Evolutionary conservation across 2,113 vertebrate species (phyloP), one percentile per base, ranked within the genome.

Genomic region (Halichoeres trimaculatus): DNA sequence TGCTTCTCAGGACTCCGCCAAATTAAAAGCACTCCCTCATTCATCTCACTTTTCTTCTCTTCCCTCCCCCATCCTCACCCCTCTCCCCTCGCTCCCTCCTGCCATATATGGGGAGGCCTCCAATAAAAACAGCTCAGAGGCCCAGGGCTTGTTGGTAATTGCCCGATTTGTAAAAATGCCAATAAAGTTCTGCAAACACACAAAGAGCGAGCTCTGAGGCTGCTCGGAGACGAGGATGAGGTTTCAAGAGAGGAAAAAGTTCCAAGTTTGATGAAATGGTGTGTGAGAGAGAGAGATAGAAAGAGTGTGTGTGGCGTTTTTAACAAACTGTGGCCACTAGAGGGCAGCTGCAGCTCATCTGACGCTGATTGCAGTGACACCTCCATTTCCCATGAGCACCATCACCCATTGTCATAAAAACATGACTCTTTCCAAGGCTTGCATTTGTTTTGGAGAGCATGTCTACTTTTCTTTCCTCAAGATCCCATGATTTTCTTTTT

Each of bases 91-190:
- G 1, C 9, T 10, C 19, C 43, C 10, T n/a, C n/a, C 30, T 65
- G 30, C 22, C 48, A 52, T 38, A 55, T 35, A 40, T 19, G 22
- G 20, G 19, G 2, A 40, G 8, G 43, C 22, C 50, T 55, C 69
- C n/a, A 45, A 38, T 83, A 72, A 54, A 70, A 84, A 58, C 64
- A 60, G 62, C 81, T 22, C 61, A 8, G 30, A 64, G 73, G 70
- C 74, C 38, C 7, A 0, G 16, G 65, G 71, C 63, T 3, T 65
- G 78, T 67, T 22, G 19, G 56, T 80, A 82, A 85, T 78, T 43
- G 86, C 70, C 20, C 50, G 24, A 50, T 85, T 74, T 88, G 74
- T 85, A 48, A 74, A 84, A 83, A 53, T 57, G 52, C 70, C 59
- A 68, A 74, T 76, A 73, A 86, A 84, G 60, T 64, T 76, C 13